These are phyloP conservation scores for Carapus acus DNA, from an alignment of 2,797 vertebrate species.

Conservation along the genomic window DNA sequence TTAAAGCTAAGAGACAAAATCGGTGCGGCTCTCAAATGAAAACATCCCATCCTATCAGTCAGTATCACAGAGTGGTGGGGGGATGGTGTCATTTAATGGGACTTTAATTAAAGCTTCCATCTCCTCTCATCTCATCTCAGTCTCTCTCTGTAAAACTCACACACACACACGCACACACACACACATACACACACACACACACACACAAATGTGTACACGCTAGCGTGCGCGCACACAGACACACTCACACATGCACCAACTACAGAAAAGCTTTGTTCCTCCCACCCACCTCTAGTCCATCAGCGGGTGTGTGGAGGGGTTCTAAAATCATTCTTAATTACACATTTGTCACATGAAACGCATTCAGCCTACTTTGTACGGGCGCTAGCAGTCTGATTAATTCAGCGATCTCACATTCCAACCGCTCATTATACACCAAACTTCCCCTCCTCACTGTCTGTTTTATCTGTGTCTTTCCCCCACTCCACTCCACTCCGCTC, in stretches of 20 bases:
- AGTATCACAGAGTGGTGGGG: constrained; percentile 50
- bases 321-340: constrained; percentile 75
- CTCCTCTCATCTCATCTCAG: constrained; percentile 52
- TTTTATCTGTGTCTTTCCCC: constrained; percentile 56
- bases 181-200: constrained; percentile 41
- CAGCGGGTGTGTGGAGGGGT: constrained; percentile 44
- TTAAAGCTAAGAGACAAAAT: constrained; percentile 52
- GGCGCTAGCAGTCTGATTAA: constrained; percentile 71
- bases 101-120: constrained; percentile 69
- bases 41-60: constrained; percentile 57
- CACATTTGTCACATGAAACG: constrained; percentile 78
- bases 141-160: constrained; percentile 27
- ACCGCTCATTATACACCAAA: constrained; percentile 72
- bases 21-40: constrained; percentile 50
- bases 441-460: constrained; percentile 59
- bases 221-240: too few relatives aligned
- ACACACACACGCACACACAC: constrained; percentile 25
- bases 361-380: constrained; percentile 65
- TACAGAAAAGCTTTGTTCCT: constrained; percentile 59
- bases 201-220: constrained; percentile 8
- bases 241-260: constrained; percentile 40
- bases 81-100: constrained; percentile 63
- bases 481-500: constrained; percentile 58
- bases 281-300: constrained; percentile 60
- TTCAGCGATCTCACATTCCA: constrained; percentile 66